Percentiles rank a stretch among this genome's conserved stretches.
Evolutionary conservation across 2,797 vertebrate species (phyloP).

Genomic region (Tauraco hartlaubi): DNA sequence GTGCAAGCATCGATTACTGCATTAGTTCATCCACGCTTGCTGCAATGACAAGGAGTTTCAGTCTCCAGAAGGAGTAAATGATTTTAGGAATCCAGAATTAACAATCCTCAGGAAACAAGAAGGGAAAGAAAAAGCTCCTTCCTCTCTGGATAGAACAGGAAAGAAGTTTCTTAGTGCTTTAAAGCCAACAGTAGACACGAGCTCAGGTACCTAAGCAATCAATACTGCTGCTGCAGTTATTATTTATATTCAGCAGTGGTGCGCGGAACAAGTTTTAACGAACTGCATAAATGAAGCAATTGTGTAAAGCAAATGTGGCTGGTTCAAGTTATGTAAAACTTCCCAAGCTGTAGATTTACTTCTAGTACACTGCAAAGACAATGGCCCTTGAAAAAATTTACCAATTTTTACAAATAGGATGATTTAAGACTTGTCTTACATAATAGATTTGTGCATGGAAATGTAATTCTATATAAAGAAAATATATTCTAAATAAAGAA

Average conservation of each 20-base stretch:
- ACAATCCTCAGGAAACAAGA: constrained; percentile 39
- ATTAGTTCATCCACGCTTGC: constrained; percentile 25
- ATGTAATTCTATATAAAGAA: neutral
- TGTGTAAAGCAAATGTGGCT: neutral
- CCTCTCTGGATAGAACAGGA: neutral
- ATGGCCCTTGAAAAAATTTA: neutral
- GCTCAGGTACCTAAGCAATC: constrained; percentile 17
- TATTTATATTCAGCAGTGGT: constrained; percentile 32
- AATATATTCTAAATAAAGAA: neutral
- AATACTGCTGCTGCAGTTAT: constrained; percentile 63
- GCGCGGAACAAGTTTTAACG: neutral
- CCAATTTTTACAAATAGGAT: neutral
- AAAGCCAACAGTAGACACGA: constrained; percentile 9
- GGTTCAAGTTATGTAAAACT: neutral
- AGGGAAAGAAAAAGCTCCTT: neutral
- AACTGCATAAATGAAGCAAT: neutral
- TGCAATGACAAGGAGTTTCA: constrained; percentile 54
- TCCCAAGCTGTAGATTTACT: neutral
- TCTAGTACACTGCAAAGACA: neutral
- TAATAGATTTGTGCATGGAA: neutral
- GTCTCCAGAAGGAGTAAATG: constrained; percentile 9
- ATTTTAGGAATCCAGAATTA: constrained; percentile 47
- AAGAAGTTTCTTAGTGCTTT: constrained; percentile 14
- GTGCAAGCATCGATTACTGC: constrained; percentile 73
- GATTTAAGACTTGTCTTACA: neutral